Percentiles rank a stretch among this genome's conserved stretches.
These are phyloP conservation scores for Pogonocichla stellata DNA, from an alignment of 2,113 vertebrate genomes.

Conservation along the genomic window DNA sequence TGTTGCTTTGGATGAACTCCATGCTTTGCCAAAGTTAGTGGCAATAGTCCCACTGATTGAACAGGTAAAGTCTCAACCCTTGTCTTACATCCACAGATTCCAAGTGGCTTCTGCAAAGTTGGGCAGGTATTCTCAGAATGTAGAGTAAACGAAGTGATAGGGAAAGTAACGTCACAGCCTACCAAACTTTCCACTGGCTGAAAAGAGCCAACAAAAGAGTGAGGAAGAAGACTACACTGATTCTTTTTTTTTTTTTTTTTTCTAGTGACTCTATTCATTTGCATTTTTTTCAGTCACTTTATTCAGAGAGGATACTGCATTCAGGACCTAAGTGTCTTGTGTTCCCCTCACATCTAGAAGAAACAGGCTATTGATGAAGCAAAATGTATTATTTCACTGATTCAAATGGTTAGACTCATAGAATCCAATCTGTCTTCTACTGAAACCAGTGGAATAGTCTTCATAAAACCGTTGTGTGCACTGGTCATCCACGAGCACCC, in stretches of 20 bases:
- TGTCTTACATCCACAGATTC: background rate
- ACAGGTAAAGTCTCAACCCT: background rate
- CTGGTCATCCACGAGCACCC: rapidly evolving
- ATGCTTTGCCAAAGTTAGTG: background rate
- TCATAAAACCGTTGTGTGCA: background rate
- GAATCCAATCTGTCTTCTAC: background rate
- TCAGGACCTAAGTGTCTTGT: background rate
- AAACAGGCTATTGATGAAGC: background rate
- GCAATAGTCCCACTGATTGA: background rate
- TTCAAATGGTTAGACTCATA: background rate
- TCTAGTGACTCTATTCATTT: background rate
- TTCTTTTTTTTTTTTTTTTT: too few relatives aligned
- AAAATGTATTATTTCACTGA: background rate
- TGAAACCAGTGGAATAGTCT: background rate
- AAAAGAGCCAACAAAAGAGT: background rate
- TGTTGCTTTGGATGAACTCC: background rate
- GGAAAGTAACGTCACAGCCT: background rate
- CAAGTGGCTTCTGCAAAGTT: background rate
- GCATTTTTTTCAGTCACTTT: background rate
- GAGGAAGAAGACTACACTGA: background rate
- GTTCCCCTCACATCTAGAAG: background rate
- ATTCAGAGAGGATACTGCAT: background rate
- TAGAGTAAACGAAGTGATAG: background rate
- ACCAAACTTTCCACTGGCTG: background rate
- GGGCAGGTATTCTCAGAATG: background rate